Base-by-base conservation (phyloP, 2,888 invertebrate genomes). In the Diarsia brunnea region DNA sequence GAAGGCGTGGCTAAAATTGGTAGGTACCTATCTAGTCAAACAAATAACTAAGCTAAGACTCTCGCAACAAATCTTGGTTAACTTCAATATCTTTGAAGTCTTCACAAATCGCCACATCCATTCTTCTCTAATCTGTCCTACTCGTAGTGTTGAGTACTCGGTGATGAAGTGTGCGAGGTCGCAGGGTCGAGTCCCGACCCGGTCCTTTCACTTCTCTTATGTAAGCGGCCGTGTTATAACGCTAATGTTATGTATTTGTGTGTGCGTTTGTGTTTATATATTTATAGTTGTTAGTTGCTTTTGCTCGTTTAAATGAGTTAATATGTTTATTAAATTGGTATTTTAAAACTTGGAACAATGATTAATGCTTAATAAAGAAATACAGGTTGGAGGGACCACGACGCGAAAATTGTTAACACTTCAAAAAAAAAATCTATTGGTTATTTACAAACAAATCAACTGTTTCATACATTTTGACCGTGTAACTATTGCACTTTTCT, bases 151-250 rank as follows among this genome's bases (percentile, higher is more conserved):
- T 87, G 91, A 90, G 89, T 85, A 73, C 78, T 74, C 79, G 69
- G 86, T 87, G 87, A 87, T 89, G 90, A 89, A 81, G 88, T 87
- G 87, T 82, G 83, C 84, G 87, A 87, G 92, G 93, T 93, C 92
- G 89, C 80, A 85, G 91, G 92, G 91, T 93, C 92, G 89, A 88
- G 88, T 86, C 85, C 86, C 80, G 91, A 89, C 90, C 90, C 86
- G 87, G 79, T 84, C 92, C 93, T 92, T 92, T 93, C 92, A 92
- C 93, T 92, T 82, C 75, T 68, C 84, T 89, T 88, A 85, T 84
- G 85, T 90, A 91, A 90, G 75, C 69, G 74, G 19, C 76, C 73
- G 75, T 87, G 80, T 75, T 77, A 65, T 68, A 76, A 73, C 69
- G 51, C 0, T 71, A 68, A 71, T 78, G 75, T 65, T 76, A 63